Evolutionary conservation across 2,113 vertebrate genomes (phyloP), one percentile per base, ranked within the genome.

Genomic region (Desmodus rotundus): DNA sequence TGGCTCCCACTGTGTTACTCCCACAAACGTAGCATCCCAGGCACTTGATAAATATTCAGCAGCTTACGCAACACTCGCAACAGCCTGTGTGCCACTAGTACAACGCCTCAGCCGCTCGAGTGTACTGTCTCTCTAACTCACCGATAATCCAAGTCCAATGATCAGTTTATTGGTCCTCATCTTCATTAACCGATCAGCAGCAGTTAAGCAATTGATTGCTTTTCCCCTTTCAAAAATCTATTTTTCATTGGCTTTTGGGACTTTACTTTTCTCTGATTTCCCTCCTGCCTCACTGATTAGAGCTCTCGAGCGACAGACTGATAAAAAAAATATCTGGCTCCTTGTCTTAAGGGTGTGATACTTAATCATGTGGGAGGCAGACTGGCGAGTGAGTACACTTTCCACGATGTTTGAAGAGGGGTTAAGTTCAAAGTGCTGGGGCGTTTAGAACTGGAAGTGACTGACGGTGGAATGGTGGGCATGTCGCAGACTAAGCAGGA

Each of bases 191-290:
- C 5, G 52, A 3, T 47, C 0, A 36, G 38, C n/a, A 70, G 14
- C n/a, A 90, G 54, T 67, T 80, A 89, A 78, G 9, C 73, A 33
- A 65, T 4, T 8, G 8, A 54, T 54, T 78, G 19, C 31, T 54
- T 50, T 8, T 36, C 50, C 4, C 38, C 36, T 87, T 63, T 31
- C 7, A 52, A 28, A 76, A 47, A 12, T 2, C 17, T 74, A 8
- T 56, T 28, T 94, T 91, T n/a, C 15, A 28, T 36, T 87, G 24
- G 7, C 7, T 76, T 89, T 43, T 67, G 52, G 65, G 45, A 87
- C 5, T 50, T 56, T 8, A 33, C 6, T 33, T 12, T 38, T 20
- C 43, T 61, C 38, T 54, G 20, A 67, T 89, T 73, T 78, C 63
- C 56, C 36, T 63, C 16, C 52, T 52, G 17, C 28, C 31, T 87